Evolutionary conservation across 2,113 vertebrate genomes (phyloP).

Genomic region (Agelaius phoeniceus): DNA sequence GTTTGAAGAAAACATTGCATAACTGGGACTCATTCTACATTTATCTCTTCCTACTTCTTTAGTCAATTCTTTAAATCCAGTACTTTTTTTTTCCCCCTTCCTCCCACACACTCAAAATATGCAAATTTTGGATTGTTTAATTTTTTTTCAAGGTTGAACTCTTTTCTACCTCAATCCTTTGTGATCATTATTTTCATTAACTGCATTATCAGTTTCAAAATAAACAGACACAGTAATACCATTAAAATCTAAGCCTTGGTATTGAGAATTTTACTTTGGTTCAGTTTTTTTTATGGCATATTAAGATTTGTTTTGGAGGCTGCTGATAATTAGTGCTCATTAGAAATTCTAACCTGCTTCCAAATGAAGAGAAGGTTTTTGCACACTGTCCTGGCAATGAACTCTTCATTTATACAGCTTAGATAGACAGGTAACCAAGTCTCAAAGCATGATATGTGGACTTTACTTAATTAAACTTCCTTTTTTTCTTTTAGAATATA

Average conservation of each 20-base stretch:
- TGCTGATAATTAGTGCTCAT: background rate
- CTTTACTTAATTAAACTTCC: background rate
- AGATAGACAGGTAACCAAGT: background rate
- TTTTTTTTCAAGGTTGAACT: background rate
- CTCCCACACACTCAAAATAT: background rate
- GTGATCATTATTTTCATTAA: background rate
- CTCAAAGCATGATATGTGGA: background rate
- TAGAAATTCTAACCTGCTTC: background rate
- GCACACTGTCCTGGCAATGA: background rate
- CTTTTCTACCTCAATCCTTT: background rate
- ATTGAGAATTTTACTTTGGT: background rate
- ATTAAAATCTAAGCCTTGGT: background rate
- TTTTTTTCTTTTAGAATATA: background rate
- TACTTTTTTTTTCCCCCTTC: background rate
- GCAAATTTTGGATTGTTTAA: accelerated
- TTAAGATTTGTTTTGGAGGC: background rate
- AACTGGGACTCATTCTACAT: background rate
- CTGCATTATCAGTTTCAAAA: background rate
- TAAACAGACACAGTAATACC: background rate
- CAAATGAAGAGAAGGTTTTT: background rate
- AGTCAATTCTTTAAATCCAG: background rate
- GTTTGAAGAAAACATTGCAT: background rate
- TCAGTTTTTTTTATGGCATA: accelerated
- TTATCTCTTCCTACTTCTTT: background rate
- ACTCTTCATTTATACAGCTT: background rate